Evolutionary conservation across 53 echinoderm and acorn worm species (phyloP), one percentile per base, ranked within the genome.

Genomic region (Pentamera pediparva): DNA sequence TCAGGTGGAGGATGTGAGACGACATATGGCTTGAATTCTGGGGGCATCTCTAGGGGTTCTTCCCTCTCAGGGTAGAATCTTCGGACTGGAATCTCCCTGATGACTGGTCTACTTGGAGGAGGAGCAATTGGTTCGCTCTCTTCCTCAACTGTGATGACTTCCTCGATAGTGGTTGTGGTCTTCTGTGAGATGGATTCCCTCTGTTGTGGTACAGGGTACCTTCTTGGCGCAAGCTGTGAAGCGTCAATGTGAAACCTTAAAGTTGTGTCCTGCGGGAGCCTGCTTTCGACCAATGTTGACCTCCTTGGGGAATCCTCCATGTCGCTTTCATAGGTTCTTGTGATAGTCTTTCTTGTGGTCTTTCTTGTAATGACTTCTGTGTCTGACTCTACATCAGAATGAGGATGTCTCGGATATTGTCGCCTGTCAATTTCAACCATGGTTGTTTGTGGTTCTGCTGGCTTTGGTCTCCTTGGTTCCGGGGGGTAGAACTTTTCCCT

Each of bases 91-190:
- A 67, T 38, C 35, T 72, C 52, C 19, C 73, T 51, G 35, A 72
- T 51, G 55, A 11, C 7, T 10, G 52, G 73, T 11, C 21, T 53
- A 9, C 31, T 52, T 31, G 20, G 52, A 35, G 21, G 34, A 31
- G 52, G 36, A 28, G 58, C 49, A 11, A 52, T 71, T 22, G 78
- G 84, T 40, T 78, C 73, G 36, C 80, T 72, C 3, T 86, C 90
- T 52, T 91, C 87, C 76, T 81, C 81, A 19, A 75, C 75, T 34
- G 76, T 82, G 17, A 82, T 62, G 30, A 83, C 79, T 51, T 86
- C 79, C 59, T 81, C 82, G 36, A 88, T 85, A 34, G 82, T 82
- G 40, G 88, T 92, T 49, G 86, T 89, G 32, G 81, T 87, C 70
- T 78, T 85, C 62, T 82, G 82, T 67, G 88, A 83, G 18, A 84